Base-by-base conservation (phyloP, 2,888 invertebrate species). In the Diloba caeruleocephala region DNA sequence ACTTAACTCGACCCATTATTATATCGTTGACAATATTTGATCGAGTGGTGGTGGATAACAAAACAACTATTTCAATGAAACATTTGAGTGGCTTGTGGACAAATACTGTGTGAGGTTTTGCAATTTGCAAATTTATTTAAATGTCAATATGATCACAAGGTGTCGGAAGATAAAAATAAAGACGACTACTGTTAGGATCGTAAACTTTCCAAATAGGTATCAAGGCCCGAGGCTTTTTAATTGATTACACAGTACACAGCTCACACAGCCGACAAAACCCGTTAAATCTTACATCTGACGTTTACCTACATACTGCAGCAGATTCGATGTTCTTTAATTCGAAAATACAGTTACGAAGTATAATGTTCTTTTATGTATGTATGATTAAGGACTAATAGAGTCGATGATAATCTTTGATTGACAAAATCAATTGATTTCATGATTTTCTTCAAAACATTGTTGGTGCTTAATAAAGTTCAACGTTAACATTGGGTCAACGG, bases 191-290 rank as follows among this genome's bases (percentile, higher is more conserved):
- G 63, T 53, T 66, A 61, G 64, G 71, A 76, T 74, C 79, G 56
- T 69, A 80, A 76, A 74, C 80, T 76, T 67, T 74, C 60, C 66
- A 56, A 68, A 64, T 58, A 63, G 41, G 38, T 46, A 53, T 57
- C 42, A 37, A 28, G 37, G 43, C 49, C 44, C 44, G 48, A 56
- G 29, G 50, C 31, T 61, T 53, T 53, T 63, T 70, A 49, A 78
- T 76, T 79, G 72, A 79, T 78, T 81, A 77, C 66, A 69, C 37
- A 29, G 45, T 55, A 34, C 42, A 60, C 61, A 69, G 60, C 66
- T 63, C n/a, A n/a, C n/a, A n/a, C n/a, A n/a, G n/a, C n/a, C n/a
- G n/a, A n/a, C n/a, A n/a, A n/a, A n/a, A n/a, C n/a, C n/a, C n/a
- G n/a, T n/a, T n/a, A n/a, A n/a, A n/a, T n/a, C n/a, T 52, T 54